A percentile compares a stretch with the other conserved stretches of the same genome.
Conservation (phyloP, 1,140 invertebrate genomes). For the Lerema accius region DNA sequence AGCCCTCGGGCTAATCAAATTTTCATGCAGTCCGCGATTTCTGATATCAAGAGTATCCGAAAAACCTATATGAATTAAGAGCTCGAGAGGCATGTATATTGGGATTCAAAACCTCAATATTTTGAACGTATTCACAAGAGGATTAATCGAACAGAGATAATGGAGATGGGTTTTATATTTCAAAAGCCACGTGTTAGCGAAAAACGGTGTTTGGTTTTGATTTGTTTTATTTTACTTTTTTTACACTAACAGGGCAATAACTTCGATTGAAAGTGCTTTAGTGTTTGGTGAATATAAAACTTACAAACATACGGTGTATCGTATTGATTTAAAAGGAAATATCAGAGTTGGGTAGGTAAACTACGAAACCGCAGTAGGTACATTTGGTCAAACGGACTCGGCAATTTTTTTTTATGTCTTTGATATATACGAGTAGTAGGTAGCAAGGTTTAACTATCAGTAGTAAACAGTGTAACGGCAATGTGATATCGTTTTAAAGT, state of each 20-base stretch:
- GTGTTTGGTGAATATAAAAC: not conserved
- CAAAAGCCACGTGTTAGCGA: conserved; percentile 15
- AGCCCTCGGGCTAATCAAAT: not conserved
- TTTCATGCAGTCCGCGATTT: not conserved
- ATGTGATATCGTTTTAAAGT: no score
- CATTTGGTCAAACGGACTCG: no score
- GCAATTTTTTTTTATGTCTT: no score
- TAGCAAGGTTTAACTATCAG: no score
- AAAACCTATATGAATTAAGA: not conserved
- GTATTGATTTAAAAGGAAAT: no score
- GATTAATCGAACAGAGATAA: conserved; percentile 29
- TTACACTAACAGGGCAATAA: conserved; percentile 3
- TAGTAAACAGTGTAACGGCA: no score
- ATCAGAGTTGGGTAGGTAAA: no score
- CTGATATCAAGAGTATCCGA: not conserved
- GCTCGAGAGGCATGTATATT: conserved; percentile 1
- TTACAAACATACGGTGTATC: no score
- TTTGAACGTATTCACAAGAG: conserved; percentile 19
- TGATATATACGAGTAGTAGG: no score
- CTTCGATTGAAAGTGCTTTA: conserved; percentile 15
- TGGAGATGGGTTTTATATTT: conserved; percentile 26
- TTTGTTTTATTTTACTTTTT: not conserved
- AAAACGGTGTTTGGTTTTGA: not conserved
- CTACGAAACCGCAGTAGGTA: no score
- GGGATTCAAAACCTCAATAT: conserved; percentile 18